Percentiles rank a stretch among this genome's conserved stretches.
Evolutionary conservation across 2,888 invertebrate genomes (phyloP).

Genomic region (Aradus depressus): DNA sequence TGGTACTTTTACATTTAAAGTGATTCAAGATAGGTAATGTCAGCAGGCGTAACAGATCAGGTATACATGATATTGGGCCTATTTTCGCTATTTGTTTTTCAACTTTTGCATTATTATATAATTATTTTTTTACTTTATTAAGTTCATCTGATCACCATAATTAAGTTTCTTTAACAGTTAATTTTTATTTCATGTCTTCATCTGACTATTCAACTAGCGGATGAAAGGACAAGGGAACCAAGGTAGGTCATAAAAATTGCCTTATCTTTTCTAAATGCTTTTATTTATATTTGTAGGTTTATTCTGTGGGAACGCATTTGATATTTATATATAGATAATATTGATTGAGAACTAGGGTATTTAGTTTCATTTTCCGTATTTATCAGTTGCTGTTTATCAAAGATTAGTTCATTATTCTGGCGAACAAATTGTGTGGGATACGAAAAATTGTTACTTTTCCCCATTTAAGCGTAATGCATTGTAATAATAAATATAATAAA

Average conservation of each 20-base stretch:
- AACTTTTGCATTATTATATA: slow-evolving; percentile 32
- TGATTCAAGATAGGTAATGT: slow-evolving; percentile 44
- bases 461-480: no score
- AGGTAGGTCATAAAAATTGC: slow-evolving; percentile 43
- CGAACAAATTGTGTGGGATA: no score
- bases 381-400: no score
- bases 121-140: no score
- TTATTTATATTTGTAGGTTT: background rate
- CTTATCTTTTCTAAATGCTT: slow-evolving; percentile 38
- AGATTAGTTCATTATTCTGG: no score
- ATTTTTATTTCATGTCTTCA: slow-evolving; percentile 42
- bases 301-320: background rate
- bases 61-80: slow-evolving; percentile 42
- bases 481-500: no score
- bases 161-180: slow-evolving; percentile 23
- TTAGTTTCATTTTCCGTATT: no score
- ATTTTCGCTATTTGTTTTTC: slow-evolving; percentile 32
- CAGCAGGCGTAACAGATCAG: slow-evolving; percentile 86
- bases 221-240: slow-evolving; percentile 80
- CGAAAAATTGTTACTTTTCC: no score
- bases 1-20: slow-evolving; percentile 4
- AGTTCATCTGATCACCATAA: no score
- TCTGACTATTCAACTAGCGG: slow-evolving; percentile 51
- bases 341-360: no score
- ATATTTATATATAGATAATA: no score